These are phyloP conservation scores for Salarias fasciatus DNA, from an alignment of 2,797 vertebrate genomes.

Conservation along the genomic window DNA sequence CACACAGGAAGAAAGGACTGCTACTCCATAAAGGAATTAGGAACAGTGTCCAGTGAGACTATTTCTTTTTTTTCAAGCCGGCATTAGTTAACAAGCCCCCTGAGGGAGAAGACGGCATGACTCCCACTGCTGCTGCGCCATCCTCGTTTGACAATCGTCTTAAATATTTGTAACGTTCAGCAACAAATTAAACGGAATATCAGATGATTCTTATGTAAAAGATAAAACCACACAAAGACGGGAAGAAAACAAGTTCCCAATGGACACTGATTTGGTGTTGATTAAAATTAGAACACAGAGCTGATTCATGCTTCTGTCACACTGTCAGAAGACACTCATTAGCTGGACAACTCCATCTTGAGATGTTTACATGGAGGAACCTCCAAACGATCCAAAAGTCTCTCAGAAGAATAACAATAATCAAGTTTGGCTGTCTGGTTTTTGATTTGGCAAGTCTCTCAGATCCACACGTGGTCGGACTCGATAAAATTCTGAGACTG, in stretches of 20 bases:
- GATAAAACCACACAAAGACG: slow-evolving; percentile 7
- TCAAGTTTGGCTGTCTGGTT: slow-evolving; percentile 33
- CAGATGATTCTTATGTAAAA: neutral
- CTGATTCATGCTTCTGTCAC: slow-evolving; percentile 37
- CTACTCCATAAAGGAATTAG: slow-evolving; percentile 32
- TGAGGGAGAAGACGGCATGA: slow-evolving; percentile 27
- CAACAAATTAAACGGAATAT: neutral
- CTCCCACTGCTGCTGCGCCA: slow-evolving; percentile 22
- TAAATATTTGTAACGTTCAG: slow-evolving; percentile 29
- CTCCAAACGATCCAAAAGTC: slow-evolving; percentile 32
- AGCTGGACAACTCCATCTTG: slow-evolving; percentile 35
- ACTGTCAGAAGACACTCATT: slow-evolving; percentile 39
- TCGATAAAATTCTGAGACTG: slow-evolving; percentile 19
- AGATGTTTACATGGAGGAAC: slow-evolving; percentile 40
- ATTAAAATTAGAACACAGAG: slow-evolving; percentile 48
- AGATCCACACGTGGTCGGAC: slow-evolving; percentile 21
- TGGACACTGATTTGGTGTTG: slow-evolving; percentile 26
- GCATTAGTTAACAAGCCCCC: too few species aligned
- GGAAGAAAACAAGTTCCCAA: slow-evolving; percentile 48
- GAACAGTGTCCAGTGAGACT: too few species aligned
- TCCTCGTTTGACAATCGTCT: slow-evolving; percentile 21
- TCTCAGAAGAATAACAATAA: slow-evolving; percentile 29
- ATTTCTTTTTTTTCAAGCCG: too few species aligned
- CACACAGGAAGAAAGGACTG: slow-evolving; percentile 45
- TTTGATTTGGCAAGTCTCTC: slow-evolving; percentile 32